Percentiles rank a stretch among this genome's conserved stretches.
phyloP scores from a whole-genome alignment of 2,113 vertebrate species.

The Ophthalmolycus amberensis region DNA sequence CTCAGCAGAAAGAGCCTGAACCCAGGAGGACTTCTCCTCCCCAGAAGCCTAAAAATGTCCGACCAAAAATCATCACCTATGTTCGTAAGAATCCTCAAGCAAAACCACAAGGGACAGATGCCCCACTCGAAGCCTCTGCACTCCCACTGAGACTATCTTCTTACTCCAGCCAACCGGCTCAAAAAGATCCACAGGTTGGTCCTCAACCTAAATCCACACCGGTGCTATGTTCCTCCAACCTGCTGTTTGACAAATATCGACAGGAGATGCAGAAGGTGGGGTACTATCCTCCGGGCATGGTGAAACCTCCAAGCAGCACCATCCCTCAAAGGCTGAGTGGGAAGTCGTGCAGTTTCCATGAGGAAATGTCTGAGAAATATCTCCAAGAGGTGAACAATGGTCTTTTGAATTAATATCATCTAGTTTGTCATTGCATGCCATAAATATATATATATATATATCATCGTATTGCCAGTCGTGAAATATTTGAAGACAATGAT shows the following conservation, averaged over 20 bases:
- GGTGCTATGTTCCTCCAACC: conserved; percentile 74
- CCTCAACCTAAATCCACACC: conserved; percentile 77
- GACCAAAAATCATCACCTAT: conserved; percentile 97
- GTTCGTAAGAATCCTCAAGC: conserved; percentile 89
- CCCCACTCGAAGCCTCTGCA: conserved; percentile 74
- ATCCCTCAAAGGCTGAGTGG: conserved; percentile 82
- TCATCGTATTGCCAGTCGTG: neutral
- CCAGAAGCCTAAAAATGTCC: conserved; percentile 90
- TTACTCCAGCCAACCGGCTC: conserved; percentile 73
- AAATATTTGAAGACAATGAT: neutral
- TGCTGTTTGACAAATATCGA: conserved; percentile 89
- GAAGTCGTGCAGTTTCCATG: conserved; percentile 87
- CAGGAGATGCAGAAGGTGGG: conserved; percentile 90
- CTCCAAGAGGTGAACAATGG: conserved; percentile 71
- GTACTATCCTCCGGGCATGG: conserved; percentile 83
- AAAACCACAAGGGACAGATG: conserved; percentile 78
- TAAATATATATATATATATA: neutral
- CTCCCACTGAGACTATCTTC: conserved; percentile 79
- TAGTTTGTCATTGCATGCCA: neutral
- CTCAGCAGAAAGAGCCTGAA: conserved; percentile 83
- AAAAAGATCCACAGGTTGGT: conserved; percentile 78
- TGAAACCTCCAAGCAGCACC: conserved; percentile 83
- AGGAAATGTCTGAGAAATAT: conserved; percentile 82
- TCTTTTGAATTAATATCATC: neutral
- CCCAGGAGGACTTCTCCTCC: conserved; percentile 69